Percentiles rank a stretch among this genome's conserved stretches.
Evolutionary conservation across 2,888 invertebrate genomes (phyloP).

Genomic region (Orchestes rusci): DNA sequence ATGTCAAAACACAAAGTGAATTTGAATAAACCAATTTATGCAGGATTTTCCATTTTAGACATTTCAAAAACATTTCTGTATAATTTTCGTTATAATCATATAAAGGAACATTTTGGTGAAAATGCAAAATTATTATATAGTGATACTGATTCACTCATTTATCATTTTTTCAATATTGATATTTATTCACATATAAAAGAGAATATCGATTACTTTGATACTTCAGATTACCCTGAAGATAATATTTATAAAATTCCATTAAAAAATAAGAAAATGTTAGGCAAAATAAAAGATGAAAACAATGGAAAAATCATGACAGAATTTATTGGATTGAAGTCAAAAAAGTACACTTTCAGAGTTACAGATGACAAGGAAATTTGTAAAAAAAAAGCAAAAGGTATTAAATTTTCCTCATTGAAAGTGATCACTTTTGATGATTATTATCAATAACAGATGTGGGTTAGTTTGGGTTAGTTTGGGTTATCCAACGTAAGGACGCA

Average conservation of each 20-base stretch:
- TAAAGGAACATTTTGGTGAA: constrained; percentile 1
- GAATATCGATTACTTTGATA: constrained; percentile 5
- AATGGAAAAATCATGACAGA: constrained; percentile 8
- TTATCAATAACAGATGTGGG: too few species aligned
- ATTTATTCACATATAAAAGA: constrained; percentile 8
- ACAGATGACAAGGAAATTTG: not conserved
- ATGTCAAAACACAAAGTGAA: constrained; percentile 3
- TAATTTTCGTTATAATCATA: constrained; percentile 11
- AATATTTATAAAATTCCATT: constrained; percentile 9
- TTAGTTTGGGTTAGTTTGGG: too few species aligned
- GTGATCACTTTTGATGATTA: not conserved
- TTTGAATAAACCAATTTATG: constrained; percentile 12
- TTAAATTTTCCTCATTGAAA: not conserved
- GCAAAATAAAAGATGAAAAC: constrained; percentile 12
- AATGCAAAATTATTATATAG: constrained; percentile 10
- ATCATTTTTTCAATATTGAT: constrained; percentile 11
- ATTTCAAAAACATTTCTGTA: constrained; percentile 12
- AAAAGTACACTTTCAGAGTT: constrained; percentile 7
- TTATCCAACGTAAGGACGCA: too few species aligned
- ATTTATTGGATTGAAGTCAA: constrained; percentile 11
- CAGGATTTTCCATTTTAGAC: constrained; percentile 5
- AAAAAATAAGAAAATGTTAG: constrained; percentile 4
- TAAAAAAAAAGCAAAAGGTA: constrained; percentile 1
- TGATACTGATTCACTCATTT: constrained; percentile 8
- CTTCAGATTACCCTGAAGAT: constrained; percentile 4